Evolutionary conservation across 2,113 vertebrate species (phyloP), one percentile per base, ranked within the genome.

Genomic region (Thermophis baileyi): DNA sequence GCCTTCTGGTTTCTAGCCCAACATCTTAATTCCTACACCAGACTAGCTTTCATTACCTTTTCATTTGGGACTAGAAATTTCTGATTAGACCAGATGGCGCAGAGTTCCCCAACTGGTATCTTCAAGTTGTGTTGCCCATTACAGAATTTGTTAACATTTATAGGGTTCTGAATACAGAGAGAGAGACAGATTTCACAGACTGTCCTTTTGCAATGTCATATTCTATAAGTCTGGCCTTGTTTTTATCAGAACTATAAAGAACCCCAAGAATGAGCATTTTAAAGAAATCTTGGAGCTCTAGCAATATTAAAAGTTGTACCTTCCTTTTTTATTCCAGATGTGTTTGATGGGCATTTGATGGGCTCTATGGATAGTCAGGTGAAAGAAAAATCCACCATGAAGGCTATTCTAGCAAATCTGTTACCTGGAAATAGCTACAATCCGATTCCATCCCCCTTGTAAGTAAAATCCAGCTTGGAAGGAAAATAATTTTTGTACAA

Each of bases 311-410:
- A n/a, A 88, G 6, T 16, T 10, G 2, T 8, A 27, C 57, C 0
- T 51, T 51, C 30, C 35, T 81, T 53, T 47, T 74, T 60, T 47
- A 35, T 91, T 91, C 57, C 95, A 99, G 99, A 99, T 95, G 98
- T 99, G 74, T 99, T 99, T 97, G 99, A 99, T 91, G 99, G 98
- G 93, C 99, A 99, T 96, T 97, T 98, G 92, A 92, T 99, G 96
- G 99, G 99, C 93, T 99, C 99, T 95, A 98, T 96, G 85, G 99
- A 99, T 95, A 99, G 98, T 95, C 99, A 99, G 95, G 99, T 99
- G 94, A 99, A 99, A 95, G 99, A 99, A 96, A 99, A 99, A 46
- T 99, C 99, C 96, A 99, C 99, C 88, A 99, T 99, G 99, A 99
- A 99, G 96, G 98, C 99, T 93, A 99, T 99, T 97, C 98, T 99